A percentile compares a stretch with the other conserved stretches of the same genome.
Conservation (phyloP, 2,113 vertebrate genomes). For the Corydoras maculifer region DNA sequence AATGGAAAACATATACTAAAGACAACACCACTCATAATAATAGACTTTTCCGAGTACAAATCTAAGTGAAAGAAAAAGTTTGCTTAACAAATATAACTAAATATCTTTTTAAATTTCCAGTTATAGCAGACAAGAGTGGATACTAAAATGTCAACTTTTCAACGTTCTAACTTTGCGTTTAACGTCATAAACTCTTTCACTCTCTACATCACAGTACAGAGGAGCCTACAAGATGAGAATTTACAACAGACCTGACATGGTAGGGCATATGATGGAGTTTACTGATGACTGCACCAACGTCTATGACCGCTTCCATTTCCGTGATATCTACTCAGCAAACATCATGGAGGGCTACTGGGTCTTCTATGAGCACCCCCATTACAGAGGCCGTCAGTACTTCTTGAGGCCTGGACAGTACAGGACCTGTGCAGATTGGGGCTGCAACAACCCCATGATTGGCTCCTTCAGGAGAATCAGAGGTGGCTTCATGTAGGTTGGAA, state of each 20-base stretch:
- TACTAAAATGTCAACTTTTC: conserved; percentile 16
- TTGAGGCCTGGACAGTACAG: conserved; percentile 64
- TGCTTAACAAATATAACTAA: conserved; percentile 33
- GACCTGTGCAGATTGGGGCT: conserved; percentile 63
- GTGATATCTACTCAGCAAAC: conserved; percentile 63
- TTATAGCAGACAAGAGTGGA: conserved; percentile 30
- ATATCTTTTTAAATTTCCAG: conserved; percentile 31
- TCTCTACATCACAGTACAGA: conserved; percentile 53
- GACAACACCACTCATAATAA: conserved; percentile 55
- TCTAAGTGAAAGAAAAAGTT: conserved; percentile 27
- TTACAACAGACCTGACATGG: conserved; percentile 60
- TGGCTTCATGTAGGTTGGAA: conserved; percentile 47
- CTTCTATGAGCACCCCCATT: conserved; percentile 69
- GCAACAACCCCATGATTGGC: conserved; percentile 62
- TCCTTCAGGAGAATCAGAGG: conserved; percentile 67
- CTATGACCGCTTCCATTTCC: conserved; percentile 55
- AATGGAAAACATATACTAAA: conserved; percentile 53
- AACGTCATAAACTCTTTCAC: conserved; percentile 3
- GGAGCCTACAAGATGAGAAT: conserved; percentile 63
- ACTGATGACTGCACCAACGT: conserved; percentile 65
- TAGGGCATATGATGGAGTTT: conserved; percentile 63
- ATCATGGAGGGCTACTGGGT: conserved; percentile 64
- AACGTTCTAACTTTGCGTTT: conserved; percentile 8
- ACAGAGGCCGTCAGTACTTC: conserved; percentile 67
- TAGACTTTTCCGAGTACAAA: conserved; percentile 38